Base-by-base conservation (phyloP, 2,888 invertebrate genomes). In the Seladonia tumulorum region DNA sequence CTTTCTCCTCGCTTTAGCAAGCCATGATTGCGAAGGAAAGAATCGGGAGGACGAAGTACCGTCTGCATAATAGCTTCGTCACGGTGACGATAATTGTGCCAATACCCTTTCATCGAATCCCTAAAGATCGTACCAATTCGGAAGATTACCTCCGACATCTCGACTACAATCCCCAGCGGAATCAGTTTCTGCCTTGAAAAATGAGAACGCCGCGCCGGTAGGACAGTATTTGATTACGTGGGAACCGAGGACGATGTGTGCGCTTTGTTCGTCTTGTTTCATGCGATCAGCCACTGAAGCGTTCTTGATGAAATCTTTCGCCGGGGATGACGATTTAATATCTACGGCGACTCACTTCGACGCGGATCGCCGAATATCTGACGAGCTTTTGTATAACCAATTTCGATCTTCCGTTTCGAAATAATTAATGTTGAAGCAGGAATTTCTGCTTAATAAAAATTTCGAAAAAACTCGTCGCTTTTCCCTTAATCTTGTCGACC, bases 101-200 rank as follows among this genome's bases (percentile, higher is more conserved):
- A 83, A 88, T 86, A 88, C 82, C 80, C 82, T 82, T 81, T 84
- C 71, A 68, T 81, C 78, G 82, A 76, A 77, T 88, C 86, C 83
- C 82, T 82, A 86, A 88, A 86, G 84, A 88, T 88, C 82, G 49
- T 82, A 79, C 81, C 78, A 81, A 82, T 86, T 86, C 88, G 78
- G 76, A 71, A 84, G 88, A 88, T 88, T 88, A 88, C 88, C 82
- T 81, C 68, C 88, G 82, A 88, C 82, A 81, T 88, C 83, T 77
- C 81, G 63, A 16, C 81, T 80, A 80, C 88, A 80, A 83, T 88
- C 83, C 86, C 81, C 80, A 16, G 80, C 70, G 74, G 79, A 86
- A 86, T 88, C 83, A 80, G 81, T 82, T 78, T 82, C 73, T 47
- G 10, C 70, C 66, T 66, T 76, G 79, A 83, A 83, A 83, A 83